Base-by-base conservation (phyloP, 2,113 vertebrate genomes). In the Ceuthmochares aereus region DNA sequence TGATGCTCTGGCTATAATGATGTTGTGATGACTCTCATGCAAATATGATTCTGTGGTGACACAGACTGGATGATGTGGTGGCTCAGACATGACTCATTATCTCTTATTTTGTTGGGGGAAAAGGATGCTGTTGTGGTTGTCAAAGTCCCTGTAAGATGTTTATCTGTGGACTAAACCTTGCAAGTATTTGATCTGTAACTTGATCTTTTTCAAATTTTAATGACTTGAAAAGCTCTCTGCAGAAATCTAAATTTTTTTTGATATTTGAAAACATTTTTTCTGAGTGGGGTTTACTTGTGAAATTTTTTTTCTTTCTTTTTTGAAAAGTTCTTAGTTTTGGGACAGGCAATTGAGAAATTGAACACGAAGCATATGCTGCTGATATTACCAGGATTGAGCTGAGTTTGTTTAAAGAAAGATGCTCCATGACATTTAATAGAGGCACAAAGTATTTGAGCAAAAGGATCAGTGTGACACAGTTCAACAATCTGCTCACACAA, bases 241-340 rank as follows among this genome's bases (percentile, higher is more conserved):
- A 36, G 66, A 83, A 72, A 32, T 14, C 13, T 2, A 20, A 42
- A 27, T 19, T 4, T 14, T 21, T 8, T 55, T 63, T 43, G 4
- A 14, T 51, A 49, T 43, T 78, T 78, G 4, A 21, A 60, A 94
- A 47, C 6, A 4, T 2, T 14, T 3, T 47, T 77, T 72, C 52
- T 51, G 17, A 14, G 8, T 64, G 2, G 4, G 6, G 0, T 51
- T 79, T 43, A 70, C 6, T 27, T 60, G 14, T 59, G 49, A 17
- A 7, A 55, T 32, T 21, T 55, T 84, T 76, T 4, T n/a, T 66
- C 2, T 3, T 3, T 37, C 56, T 78, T 5, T 76, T 7, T 3
- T 3, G 2, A 9, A 14, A 40, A 6, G 2, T 13, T 8, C 3
- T 42, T 55, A 49, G 3, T 47, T 8, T 16, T 63, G 3, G 4